Base-by-base conservation (phyloP, 2,888 invertebrate genomes). In the Latheticus oryzae region DNA sequence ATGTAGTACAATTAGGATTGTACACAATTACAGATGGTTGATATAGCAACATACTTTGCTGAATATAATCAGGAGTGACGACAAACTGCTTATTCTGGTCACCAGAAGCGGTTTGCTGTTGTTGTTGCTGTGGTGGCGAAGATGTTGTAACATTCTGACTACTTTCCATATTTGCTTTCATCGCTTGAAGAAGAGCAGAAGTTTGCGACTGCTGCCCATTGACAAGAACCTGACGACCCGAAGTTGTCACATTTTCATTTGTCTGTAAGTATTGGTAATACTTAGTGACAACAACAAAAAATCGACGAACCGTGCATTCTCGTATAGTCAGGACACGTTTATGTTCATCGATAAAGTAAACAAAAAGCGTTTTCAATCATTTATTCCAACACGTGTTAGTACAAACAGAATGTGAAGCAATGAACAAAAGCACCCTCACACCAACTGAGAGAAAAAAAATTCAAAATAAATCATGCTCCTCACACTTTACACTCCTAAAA, bases 11-110 rank as follows among this genome's bases (percentile, higher is more conserved):
- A 69, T 78, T 78, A 58, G 78, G 78, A 73, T 78, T 78, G 68
- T 76, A 78, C 63, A 79, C 78, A 58, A 78, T 79, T 67, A 78
- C 78, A 64, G 78, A 78, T 68, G 78, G 76, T 71, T 77, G 78
- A 69, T 75, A 78, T 67, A 77, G 66, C 60, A 78, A 86, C 89
- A 87, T 84, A 93, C 95, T 94, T 85, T 95, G 94, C 77, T 95
- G 94, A 68, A 95, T 93, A 74, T 95, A 95, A 79, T 94, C 93
- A 48, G 93, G 91, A 7, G 95, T 95, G 60, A 95, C 85, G 66
- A 93, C 89, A 80, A 95, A 95, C 80, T 91, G 86, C 70, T 84
- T 82, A 24, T 76, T 67, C 45, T 73, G 67, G 26, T 78, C 71
- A 58, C 76, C 69, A 58, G 78, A 77, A 33, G 73, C 65, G 12